phyloP scores from a whole-genome alignment of 2,888 invertebrate species.

The Ophion ventricosus region DNA sequence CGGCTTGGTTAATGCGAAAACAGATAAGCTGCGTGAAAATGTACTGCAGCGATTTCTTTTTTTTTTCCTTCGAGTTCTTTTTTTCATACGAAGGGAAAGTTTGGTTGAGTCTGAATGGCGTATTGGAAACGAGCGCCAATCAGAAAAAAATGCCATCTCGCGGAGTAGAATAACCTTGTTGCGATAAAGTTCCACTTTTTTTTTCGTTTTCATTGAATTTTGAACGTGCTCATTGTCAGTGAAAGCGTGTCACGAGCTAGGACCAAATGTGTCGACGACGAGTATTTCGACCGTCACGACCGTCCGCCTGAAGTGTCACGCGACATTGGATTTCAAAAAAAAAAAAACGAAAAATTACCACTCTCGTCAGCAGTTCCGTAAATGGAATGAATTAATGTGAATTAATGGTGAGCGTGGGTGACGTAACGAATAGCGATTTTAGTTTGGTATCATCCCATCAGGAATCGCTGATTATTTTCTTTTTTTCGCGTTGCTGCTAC shows the following conservation, averaged over 20 bases:
- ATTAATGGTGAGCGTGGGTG: neutral
- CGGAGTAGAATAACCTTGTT: neutral
- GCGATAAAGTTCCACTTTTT: neutral
- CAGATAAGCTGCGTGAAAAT: conserved; percentile 8
- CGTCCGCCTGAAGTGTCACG: neutral
- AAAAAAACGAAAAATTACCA: neutral
- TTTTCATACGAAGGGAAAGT: neutral
- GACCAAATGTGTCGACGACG: neutral
- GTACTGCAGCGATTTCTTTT: conserved; percentile 6
- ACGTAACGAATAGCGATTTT: neutral
- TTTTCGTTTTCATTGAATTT: neutral
- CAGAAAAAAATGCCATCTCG: neutral
- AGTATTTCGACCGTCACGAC: neutral
- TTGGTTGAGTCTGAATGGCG: neutral
- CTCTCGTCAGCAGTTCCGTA: neutral
- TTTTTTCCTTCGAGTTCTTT: neutral
- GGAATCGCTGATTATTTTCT: neutral
- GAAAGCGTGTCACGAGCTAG: neutral
- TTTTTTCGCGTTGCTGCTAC: neutral
- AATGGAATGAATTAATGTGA: neutral
- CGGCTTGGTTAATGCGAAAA: conserved; percentile 21
- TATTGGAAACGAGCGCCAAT: neutral
- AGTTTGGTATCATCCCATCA: neutral
- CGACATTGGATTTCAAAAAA: neutral
- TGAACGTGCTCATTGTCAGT: neutral